phyloP scores from a whole-genome alignment of 1,140 invertebrate species.

The Bombyx mandarina region DNA sequence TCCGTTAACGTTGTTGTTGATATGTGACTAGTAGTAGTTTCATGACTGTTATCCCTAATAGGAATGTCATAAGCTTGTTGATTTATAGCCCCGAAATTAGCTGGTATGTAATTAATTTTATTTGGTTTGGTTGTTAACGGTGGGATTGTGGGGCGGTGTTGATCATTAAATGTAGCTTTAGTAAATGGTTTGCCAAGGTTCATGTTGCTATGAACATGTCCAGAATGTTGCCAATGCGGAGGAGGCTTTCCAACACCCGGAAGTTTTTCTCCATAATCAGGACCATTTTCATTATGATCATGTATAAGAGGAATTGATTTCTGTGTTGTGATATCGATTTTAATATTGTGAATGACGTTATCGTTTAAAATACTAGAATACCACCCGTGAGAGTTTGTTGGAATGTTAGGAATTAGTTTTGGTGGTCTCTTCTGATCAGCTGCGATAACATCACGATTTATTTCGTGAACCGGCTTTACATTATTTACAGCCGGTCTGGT shows the following conservation, averaged over 20 bases:
- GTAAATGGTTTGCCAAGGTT: constrained; percentile 51
- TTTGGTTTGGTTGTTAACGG: constrained; percentile 36
- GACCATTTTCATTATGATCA: constrained; percentile 33
- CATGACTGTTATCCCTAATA: constrained; percentile 50
- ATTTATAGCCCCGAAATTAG: constrained; percentile 35
- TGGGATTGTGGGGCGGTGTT: constrained; percentile 12
- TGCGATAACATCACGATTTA: constrained; percentile 18
- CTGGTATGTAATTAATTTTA: constrained; percentile 47
- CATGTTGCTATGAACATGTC: constrained; percentile 25
- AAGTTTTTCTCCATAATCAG: constrained; percentile 56
- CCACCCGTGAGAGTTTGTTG: constrained; percentile 62
- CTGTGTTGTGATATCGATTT: constrained; percentile 53
- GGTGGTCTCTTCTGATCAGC: constrained; percentile 29
- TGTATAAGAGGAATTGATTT: constrained; percentile 61
- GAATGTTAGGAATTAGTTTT: constrained; percentile 43
- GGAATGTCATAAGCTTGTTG: constrained; percentile 66
- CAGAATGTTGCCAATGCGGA: constrained; percentile 36
- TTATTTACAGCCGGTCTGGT: constrained; percentile 10
- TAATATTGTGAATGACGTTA: constrained; percentile 46
- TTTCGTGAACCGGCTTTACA: constrained; percentile 30
- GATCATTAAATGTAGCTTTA: constrained; percentile 31
- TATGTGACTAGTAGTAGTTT: constrained; percentile 33
- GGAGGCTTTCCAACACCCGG: constrained; percentile 39
- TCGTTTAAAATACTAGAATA: constrained; percentile 55
- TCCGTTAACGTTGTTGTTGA: constrained; percentile 13